These are phyloP conservation scores for Andrena bucephala DNA, from an alignment of 2,888 invertebrate species.

Conservation along the genomic window DNA sequence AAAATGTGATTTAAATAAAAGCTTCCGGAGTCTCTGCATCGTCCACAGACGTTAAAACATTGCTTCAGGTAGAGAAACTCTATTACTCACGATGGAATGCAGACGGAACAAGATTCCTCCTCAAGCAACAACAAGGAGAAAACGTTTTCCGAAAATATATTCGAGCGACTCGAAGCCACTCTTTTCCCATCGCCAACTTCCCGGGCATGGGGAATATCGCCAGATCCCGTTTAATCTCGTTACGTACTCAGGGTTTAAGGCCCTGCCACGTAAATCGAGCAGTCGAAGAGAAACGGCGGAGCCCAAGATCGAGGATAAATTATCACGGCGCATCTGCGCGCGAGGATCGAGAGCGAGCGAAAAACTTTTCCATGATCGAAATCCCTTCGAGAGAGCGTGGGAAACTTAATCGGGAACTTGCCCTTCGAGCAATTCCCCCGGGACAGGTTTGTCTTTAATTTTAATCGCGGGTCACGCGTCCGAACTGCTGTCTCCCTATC, in stretches of 20 bases:
- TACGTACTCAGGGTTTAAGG: background rate
- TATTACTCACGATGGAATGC: slow-evolving; percentile 14
- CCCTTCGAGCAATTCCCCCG: slow-evolving; percentile 12
- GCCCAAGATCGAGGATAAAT: background rate
- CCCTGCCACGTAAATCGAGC: background rate
- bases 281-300: background rate
- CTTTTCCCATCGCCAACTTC: background rate
- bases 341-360: slow-evolving; percentile 20
- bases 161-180: background rate
- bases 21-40: background rate
- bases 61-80: slow-evolving; percentile 4
- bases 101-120: slow-evolving; percentile 18
- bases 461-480: background rate
- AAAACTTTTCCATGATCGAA: slow-evolving; percentile 37
- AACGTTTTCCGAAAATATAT: slow-evolving; percentile 7
- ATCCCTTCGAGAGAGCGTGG: background rate
- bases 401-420: slow-evolving; percentile 45
- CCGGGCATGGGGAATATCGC: background rate
- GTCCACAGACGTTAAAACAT: background rate
- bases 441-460: slow-evolving; percentile 21
- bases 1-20: too few relatives aligned
- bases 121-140: slow-evolving; percentile 16
- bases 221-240: slow-evolving; percentile 2
- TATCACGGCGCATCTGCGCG: background rate
- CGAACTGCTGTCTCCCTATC: background rate